Conservation (phyloP, 2,888 invertebrate species). For the Ophion obscuratus region DNA sequence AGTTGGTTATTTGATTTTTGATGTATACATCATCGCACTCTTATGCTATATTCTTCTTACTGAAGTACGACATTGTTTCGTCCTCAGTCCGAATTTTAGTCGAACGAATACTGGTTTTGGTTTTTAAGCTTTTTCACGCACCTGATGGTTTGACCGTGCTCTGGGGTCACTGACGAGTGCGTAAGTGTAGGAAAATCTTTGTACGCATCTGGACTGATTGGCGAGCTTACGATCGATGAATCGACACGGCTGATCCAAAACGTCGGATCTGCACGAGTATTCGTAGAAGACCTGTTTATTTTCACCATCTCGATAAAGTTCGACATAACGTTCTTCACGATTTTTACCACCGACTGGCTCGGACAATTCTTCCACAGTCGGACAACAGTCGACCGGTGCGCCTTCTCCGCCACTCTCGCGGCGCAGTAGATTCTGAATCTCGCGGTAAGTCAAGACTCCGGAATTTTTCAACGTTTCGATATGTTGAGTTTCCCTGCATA, state of each 20-base stretch:
- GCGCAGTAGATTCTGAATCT: slow-evolving; percentile 88
- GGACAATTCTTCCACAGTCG: slow-evolving; percentile 90
- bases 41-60: too few relatives aligned
- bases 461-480: slow-evolving; percentile 54
- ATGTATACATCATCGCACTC: too few relatives aligned
- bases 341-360: slow-evolving; percentile 92
- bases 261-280: slow-evolving; percentile 90
- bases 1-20: too few relatives aligned
- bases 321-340: slow-evolving; percentile 89
- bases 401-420: slow-evolving; percentile 85
- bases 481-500: slow-evolving; percentile 54
- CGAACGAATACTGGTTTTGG: not conserved
- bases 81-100: too few relatives aligned
- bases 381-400: slow-evolving; percentile 91
- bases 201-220: slow-evolving; percentile 91
- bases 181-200: slow-evolving; percentile 93
- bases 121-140: slow-evolving; percentile 17
- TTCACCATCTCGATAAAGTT: slow-evolving; percentile 90
- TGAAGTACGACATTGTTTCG: too few relatives aligned
- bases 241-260: slow-evolving; percentile 90
- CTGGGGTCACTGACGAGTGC: slow-evolving; percentile 88
- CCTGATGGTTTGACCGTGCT: slow-evolving; percentile 77
- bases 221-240: slow-evolving; percentile 90
- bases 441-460: slow-evolving; percentile 86
- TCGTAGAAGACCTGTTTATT: slow-evolving; percentile 91